phyloP scores from a whole-genome alignment of 2,888 invertebrate genomes.

The Parasteatoda lunata region DNA sequence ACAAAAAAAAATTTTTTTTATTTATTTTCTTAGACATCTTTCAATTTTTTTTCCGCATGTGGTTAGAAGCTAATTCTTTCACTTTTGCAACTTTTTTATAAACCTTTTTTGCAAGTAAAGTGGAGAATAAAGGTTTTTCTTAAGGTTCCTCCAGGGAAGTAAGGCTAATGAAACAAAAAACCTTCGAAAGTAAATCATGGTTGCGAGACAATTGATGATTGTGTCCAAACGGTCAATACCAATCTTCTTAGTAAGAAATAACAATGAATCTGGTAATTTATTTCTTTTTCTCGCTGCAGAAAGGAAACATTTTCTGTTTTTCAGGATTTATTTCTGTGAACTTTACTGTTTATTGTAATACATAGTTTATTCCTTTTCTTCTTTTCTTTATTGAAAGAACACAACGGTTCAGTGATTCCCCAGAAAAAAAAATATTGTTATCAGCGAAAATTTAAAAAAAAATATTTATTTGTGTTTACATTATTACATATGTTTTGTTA shows the following conservation, averaged over 20 bases:
- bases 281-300: conserved; percentile 1
- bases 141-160: background rate
- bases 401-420: too few relatives aligned
- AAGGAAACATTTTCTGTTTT: too few relatives aligned
- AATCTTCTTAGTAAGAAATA: conserved; percentile 58
- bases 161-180: background rate
- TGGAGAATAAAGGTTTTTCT: background rate
- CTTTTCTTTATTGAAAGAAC: too few relatives aligned
- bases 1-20: background rate
- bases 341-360: too few relatives aligned
- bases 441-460: too few relatives aligned
- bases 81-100: too few relatives aligned
- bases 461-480: too few relatives aligned
- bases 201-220: conserved; percentile 38
- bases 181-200: conserved; percentile 33
- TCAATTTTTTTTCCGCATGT: background rate
- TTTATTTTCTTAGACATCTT: background rate
- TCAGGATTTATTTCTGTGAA: too few relatives aligned
- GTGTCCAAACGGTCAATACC: conserved; percentile 43
- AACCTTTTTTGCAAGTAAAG: background rate
- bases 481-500: too few relatives aligned
- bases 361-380: too few relatives aligned
- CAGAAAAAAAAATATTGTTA: too few relatives aligned
- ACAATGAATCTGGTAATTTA: conserved; percentile 24
- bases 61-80: background rate